phyloP scores from a whole-genome alignment of 2,797 vertebrate genomes.

The Premnoplex brunnescens region DNA sequence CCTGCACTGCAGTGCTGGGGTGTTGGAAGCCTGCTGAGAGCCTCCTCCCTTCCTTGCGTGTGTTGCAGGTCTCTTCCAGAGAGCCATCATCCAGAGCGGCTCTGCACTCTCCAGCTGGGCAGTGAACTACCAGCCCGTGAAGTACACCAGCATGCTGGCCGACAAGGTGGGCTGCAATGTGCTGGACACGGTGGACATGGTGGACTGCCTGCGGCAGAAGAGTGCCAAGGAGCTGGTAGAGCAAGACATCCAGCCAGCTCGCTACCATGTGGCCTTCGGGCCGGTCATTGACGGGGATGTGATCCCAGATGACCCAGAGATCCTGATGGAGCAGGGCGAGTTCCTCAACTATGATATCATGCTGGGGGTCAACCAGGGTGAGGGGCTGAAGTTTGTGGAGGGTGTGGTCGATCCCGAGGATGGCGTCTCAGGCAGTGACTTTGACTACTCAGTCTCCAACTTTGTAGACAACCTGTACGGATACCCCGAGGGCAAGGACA shows the following conservation, averaged over 20 bases:
- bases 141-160: constrained; percentile 93
- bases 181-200: constrained; percentile 96
- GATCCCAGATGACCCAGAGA: constrained; percentile 97
- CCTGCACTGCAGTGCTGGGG: background rate
- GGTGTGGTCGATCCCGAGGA: constrained; percentile 97
- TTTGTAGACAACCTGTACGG: constrained; percentile 98
- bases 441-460: constrained; percentile 97
- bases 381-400: constrained; percentile 97
- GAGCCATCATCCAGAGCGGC: constrained; percentile 98
- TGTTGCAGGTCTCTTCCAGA: constrained; percentile 93
- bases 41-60: background rate
- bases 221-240: constrained; percentile 95
- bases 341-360: constrained; percentile 99
- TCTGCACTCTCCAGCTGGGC: constrained; percentile 98
- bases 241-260: constrained; percentile 96
- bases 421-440: constrained; percentile 95
- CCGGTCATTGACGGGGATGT: constrained; percentile 97
- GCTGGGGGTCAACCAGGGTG: constrained; percentile 97
- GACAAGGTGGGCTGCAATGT: constrained; percentile 98
- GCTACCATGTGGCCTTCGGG: constrained; percentile 97
- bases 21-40: background rate
- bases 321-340: constrained; percentile 99
- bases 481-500: constrained; percentile 98
- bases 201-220: constrained; percentile 97
- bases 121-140: constrained; percentile 98